Evolutionary conservation across 1,140 invertebrate genomes (phyloP).

Genomic region (Tachypleus tridentatus): DNA sequence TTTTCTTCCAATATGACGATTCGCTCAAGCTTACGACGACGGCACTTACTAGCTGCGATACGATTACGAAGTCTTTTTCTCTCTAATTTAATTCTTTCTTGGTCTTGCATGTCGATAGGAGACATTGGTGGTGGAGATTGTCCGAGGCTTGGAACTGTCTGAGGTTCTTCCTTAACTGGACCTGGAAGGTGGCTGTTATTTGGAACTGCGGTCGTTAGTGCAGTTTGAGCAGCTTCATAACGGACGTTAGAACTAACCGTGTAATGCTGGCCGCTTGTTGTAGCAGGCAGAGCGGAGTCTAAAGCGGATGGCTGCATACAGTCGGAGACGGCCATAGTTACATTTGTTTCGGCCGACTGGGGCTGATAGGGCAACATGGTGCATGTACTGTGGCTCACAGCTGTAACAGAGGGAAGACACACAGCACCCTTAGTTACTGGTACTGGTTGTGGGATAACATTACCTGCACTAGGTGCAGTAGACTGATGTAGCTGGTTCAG

Average conservation of each 20-base stretch:
- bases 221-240: too few relatives aligned
- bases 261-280: not conserved
- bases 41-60: slow-evolving; percentile 92
- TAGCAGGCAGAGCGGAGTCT: too few relatives aligned
- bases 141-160: slow-evolving; percentile 52
- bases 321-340: too few relatives aligned
- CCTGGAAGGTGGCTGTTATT: too few relatives aligned
- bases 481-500: slow-evolving; percentile 68
- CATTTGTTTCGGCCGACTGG: too few relatives aligned
- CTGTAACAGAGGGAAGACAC: too few relatives aligned
- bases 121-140: slow-evolving; percentile 48
- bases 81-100: slow-evolving; percentile 90
- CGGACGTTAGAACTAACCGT: too few relatives aligned
- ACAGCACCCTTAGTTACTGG: slow-evolving; percentile 3
- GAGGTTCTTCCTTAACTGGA: slow-evolving; percentile 70
- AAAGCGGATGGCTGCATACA: too few relatives aligned
- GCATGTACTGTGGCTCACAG: too few relatives aligned
- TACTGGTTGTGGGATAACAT: not conserved
- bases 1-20: slow-evolving; percentile 89
- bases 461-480: slow-evolving; percentile 28
- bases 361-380: too few relatives aligned
- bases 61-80: slow-evolving; percentile 88
- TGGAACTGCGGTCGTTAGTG: not conserved
- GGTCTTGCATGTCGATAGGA: slow-evolving; percentile 90
- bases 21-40: slow-evolving; percentile 82